Conservation (phyloP, 2,113 vertebrate genomes). For the Heptranchias perlo region DNA sequence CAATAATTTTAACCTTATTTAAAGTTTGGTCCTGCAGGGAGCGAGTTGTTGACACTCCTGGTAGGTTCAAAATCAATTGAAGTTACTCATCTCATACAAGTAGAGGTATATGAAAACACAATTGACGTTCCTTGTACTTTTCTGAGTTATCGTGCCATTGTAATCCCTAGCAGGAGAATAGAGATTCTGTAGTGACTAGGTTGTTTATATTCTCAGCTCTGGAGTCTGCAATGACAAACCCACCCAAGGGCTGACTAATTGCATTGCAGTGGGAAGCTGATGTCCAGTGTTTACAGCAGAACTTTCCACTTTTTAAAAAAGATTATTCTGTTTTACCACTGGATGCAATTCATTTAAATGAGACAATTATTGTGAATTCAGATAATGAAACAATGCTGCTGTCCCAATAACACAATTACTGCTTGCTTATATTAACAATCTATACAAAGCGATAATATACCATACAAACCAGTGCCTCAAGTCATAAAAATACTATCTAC, state of each 20-base stretch:
- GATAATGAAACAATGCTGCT: background rate
- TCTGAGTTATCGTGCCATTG: background rate
- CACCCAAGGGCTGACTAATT: background rate
- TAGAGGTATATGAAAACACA: background rate
- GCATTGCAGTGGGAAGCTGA: background rate
- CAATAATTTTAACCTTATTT: background rate
- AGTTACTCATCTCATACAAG: background rate
- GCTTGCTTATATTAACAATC: background rate
- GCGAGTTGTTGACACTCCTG: background rate
- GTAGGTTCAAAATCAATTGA: background rate
- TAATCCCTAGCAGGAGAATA: background rate
- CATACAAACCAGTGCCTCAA: background rate
- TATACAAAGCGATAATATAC: background rate
- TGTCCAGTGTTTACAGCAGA: background rate
- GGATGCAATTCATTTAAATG: background rate
- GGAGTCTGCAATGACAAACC: background rate
- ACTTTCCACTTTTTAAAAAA: background rate
- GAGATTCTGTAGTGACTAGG: background rate
- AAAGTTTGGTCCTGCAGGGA: background rate
- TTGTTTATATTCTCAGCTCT: background rate
- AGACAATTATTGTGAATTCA: background rate
- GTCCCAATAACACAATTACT: background rate
- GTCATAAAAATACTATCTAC: background rate
- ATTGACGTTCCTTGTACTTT: background rate
- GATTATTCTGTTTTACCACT: background rate